These are phyloP conservation scores for Drosophila pallidifrons DNA, from an alignment of 1,140 invertebrate genomes.

Conservation along the genomic window DNA sequence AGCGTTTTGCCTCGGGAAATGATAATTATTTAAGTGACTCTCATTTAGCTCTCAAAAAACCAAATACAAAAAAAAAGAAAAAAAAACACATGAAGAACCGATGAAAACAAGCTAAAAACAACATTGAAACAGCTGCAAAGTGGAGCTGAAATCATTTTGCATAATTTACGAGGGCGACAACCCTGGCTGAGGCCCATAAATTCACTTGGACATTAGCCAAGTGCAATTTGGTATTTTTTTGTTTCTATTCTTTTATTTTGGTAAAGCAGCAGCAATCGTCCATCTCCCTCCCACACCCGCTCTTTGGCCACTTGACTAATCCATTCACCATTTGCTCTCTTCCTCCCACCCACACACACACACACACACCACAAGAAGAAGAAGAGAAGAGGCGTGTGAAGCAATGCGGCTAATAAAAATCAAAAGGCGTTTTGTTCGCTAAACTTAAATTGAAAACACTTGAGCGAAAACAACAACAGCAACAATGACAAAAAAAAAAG, in stretches of 20 bases:
- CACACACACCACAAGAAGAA: too few species aligned
- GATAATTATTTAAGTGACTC: conserved; percentile 81
- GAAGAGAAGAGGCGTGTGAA: conserved; percentile 28
- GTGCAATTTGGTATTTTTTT: conserved; percentile 3
- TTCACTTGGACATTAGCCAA: conserved; percentile 51
- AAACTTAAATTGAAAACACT: conserved; percentile 83
- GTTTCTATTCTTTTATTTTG: background rate
- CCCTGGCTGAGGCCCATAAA: conserved; percentile 68
- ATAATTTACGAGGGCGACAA: conserved; percentile 80
- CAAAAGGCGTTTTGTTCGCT: conserved; percentile 83
- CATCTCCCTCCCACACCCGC: background rate
- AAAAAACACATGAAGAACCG: background rate
- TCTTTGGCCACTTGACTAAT: too few species aligned
- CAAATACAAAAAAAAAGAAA: conserved; percentile 8
- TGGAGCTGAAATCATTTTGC: conserved; percentile 53
- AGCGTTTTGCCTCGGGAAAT: conserved; percentile 74
- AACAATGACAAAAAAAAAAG: conserved; percentile 49
- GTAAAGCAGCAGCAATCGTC: conserved; percentile 17
- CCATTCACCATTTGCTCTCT: background rate
- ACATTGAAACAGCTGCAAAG: conserved; percentile 36
- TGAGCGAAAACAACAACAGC: conserved; percentile 49
- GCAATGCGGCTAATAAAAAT: conserved; percentile 74
- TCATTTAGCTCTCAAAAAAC: conserved; percentile 56
- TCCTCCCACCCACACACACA: too few species aligned
- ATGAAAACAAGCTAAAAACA: background rate